Base-by-base conservation (phyloP, 2,888 invertebrate genomes). In the Sinhomidia bicolor region DNA sequence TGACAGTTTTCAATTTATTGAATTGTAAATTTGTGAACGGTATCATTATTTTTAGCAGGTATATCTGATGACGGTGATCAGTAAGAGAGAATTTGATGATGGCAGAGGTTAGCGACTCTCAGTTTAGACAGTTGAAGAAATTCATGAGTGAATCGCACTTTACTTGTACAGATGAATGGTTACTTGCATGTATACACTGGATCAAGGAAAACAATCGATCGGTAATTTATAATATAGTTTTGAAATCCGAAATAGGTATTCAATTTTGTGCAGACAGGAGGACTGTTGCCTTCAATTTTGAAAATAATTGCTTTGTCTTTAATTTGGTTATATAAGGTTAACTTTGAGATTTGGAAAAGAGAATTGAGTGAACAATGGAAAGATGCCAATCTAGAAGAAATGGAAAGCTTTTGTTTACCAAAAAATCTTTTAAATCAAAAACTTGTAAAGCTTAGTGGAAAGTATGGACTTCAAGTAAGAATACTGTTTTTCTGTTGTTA, bases 361-460 rank as follows among this genome's bases (percentile, higher is more conserved):
- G 95, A 95, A 92, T 96, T 95, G 0, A 95, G 94, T 91, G 94
- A 95, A 86, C 96, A 96, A 92, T 96, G 96, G 96, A 93, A 95
- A 68, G 93, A 96, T 4, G 94, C 95, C 91, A 95, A 96, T 93
- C 93, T 96, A 74, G 94, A 95, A 83, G 95, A 96, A 17, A 95
- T 96, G 71, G 95, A 95, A 90, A 94, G 95, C 0, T 95, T 95
- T 0, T 95, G 94, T 74, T 93, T 96, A 60, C 96, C 96, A 0
- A 93, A 93, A 1, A 94, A 95, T 93, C 93, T 96, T 29, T 93
- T 93, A 0, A 92, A 93, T 14, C 93, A 94, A 88, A 93, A 93
- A 60, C 94, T 94, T 91, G 94, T 94, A 0, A 93, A 94, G 0
- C 93, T 96, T 0, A 94, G 93, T 81, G 95, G 95, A 47, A 94